Evolutionary conservation across 2,888 invertebrate genomes (phyloP).

Genomic region (Hydrotaea diabolus): DNA sequence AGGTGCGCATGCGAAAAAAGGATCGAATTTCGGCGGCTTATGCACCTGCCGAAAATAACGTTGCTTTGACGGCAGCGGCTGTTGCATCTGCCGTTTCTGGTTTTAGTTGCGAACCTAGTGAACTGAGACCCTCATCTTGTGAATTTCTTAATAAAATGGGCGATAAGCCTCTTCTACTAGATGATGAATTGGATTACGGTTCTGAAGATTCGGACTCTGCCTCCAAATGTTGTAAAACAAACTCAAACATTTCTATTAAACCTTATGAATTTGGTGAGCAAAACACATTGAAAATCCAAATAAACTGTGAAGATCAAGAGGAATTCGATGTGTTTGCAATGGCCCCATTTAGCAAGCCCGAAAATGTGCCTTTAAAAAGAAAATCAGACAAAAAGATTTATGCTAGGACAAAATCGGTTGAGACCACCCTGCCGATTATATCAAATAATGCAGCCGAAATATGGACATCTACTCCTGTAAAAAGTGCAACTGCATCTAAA

Average conservation of each 20-base stretch:
- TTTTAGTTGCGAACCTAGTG: constrained; percentile 81
- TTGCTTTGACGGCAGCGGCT: constrained; percentile 47
- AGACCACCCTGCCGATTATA: neutral
- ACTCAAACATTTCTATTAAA: constrained; percentile 67
- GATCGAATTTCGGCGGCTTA: constrained; percentile 75
- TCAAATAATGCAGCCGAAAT: constrained; percentile 71
- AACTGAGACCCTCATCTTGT: constrained; percentile 81
- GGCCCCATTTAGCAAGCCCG: constrained; percentile 84
- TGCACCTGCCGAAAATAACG: constrained; percentile 43
- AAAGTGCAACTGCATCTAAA: constrained; percentile 68
- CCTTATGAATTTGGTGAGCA: constrained; percentile 63
- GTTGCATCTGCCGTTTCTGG: constrained; percentile 61
- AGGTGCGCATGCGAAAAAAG: constrained; percentile 82
- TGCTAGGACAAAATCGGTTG: constrained; percentile 23
- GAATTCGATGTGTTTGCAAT: constrained; percentile 86
- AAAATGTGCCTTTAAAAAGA: constrained; percentile 73
- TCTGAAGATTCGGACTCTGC: constrained; percentile 77
- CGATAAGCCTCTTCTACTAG: constrained; percentile 87
- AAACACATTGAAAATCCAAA: neutral
- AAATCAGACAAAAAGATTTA: constrained; percentile 60
- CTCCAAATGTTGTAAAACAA: constrained; percentile 62
- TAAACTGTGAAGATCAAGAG: constrained; percentile 71
- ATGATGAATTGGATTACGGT: constrained; percentile 88
- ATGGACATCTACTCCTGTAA: constrained; percentile 80
- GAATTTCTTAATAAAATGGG: constrained; percentile 89